These are phyloP conservation scores for Lycocorax pyrrhopterus DNA, from an alignment of 2,113 vertebrate genomes.

Conservation along the genomic window DNA sequence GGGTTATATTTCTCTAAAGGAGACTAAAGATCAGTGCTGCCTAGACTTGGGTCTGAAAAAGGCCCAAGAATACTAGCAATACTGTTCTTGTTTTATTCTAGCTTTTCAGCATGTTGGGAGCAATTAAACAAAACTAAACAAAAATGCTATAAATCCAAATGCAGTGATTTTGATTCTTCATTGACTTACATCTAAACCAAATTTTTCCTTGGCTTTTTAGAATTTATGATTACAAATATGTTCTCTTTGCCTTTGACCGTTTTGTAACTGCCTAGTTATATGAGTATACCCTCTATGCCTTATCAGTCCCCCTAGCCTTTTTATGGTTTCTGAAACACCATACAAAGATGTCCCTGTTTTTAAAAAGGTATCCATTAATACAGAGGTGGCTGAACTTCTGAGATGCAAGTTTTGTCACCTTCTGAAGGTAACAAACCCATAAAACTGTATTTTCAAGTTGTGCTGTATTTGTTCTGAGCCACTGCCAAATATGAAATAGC, in stretches of 20 bases:
- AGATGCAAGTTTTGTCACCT: not conserved
- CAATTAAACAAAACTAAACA: not conserved
- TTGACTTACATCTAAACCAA: not conserved
- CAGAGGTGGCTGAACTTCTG: not conserved
- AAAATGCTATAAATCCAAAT: not conserved
- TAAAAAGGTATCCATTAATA: not conserved
- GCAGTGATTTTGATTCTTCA: not conserved
- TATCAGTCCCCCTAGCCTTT: not conserved
- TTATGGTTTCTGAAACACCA: not conserved
- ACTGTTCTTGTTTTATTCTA: not conserved
- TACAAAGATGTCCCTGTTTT: not conserved
- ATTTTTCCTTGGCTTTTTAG: not conserved
- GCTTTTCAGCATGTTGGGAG: not conserved
- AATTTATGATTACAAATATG: not conserved
- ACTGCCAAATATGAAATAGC: not conserved
- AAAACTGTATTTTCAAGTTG: not conserved
- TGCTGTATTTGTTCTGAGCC: not conserved
- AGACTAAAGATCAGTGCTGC: not conserved
- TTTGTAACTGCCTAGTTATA: not conserved
- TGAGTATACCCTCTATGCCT: not conserved
- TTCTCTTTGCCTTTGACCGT: not conserved
- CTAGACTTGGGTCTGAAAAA: constrained; percentile 1
- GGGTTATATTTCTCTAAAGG: not conserved
- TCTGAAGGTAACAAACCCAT: not conserved
- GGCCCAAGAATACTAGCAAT: not conserved